These are phyloP conservation scores for Bagarius yarrelli DNA, from an alignment of 2,113 vertebrate species.

Conservation along the genomic window DNA sequence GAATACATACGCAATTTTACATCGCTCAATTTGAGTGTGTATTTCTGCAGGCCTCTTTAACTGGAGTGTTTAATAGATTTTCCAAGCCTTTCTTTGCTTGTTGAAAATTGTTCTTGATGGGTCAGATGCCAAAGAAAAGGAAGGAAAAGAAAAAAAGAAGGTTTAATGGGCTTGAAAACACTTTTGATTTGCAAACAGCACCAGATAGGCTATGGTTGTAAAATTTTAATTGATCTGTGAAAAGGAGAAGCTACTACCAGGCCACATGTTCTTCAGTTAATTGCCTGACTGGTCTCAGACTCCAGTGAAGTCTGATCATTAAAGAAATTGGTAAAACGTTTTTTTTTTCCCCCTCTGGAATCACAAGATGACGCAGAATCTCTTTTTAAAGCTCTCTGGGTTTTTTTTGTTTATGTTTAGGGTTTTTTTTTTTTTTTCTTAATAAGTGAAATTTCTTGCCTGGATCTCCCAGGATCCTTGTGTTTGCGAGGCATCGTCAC, in stretches of 20 bases:
- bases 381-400: slow-evolving; percentile 64
- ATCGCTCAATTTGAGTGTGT: slow-evolving; percentile 44
- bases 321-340: slow-evolving; percentile 62
- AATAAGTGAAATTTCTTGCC: slow-evolving; percentile 72
- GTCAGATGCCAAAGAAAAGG: slow-evolving; percentile 66
- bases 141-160: slow-evolving; percentile 36
- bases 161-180: slow-evolving; percentile 69
- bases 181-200: slow-evolving; percentile 70
- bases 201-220: slow-evolving; percentile 70
- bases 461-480: slow-evolving; percentile 60
- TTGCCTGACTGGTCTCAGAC: slow-evolving; percentile 65
- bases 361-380: slow-evolving; percentile 71
- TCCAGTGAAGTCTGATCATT: slow-evolving; percentile 67
- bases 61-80: slow-evolving; percentile 73
- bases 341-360: slow-evolving; percentile 61
- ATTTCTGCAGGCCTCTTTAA: slow-evolving; percentile 60
- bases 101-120: slow-evolving; percentile 69
- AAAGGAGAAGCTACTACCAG: slow-evolving; percentile 72
- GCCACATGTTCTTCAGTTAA: slow-evolving; percentile 69
- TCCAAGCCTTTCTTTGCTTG: slow-evolving; percentile 66
- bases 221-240: slow-evolving; percentile 77
- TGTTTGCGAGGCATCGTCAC: slow-evolving; percentile 52
- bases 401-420: slow-evolving; percentile 63
- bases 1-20: slow-evolving; percentile 20
- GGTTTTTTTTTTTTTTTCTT: slow-evolving; percentile 59